Percentiles rank a stretch among this genome's conserved stretches.
Conservation (phyloP, 1,140 invertebrate species). For the Watersipora subatra region DNA sequence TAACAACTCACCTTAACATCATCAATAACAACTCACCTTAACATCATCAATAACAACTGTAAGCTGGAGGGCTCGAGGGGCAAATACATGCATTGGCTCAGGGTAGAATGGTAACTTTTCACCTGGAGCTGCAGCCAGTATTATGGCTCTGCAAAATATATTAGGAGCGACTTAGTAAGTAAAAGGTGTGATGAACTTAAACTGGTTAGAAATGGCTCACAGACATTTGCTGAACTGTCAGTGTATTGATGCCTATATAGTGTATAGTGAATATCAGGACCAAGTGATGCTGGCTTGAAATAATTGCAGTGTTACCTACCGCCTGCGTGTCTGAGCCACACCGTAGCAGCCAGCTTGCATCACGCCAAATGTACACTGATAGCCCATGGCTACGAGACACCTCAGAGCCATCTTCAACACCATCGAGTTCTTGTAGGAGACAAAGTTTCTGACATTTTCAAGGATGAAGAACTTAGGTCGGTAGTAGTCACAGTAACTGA, state of each 20-base stretch:
- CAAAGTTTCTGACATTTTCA: constrained; percentile 78
- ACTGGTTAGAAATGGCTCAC: no score
- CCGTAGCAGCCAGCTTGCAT: constrained; percentile 76
- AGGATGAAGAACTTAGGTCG: constrained; percentile 68
- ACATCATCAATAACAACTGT: constrained; percentile 62
- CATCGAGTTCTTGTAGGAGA: constrained; percentile 64
- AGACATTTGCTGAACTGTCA: no score
- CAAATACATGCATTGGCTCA: constrained; percentile 66
- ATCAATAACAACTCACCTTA: no score
- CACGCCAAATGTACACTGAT: constrained; percentile 73
- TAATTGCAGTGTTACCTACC: no score
- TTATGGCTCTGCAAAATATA: constrained; percentile 51
- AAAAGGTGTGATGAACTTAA: no score
- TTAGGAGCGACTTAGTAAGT: no score
- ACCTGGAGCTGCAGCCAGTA: constrained; percentile 69
- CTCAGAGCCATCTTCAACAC: constrained; percentile 66
- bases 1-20: no score
- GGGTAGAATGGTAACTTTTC: constrained; percentile 64
- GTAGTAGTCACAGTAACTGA: constrained; percentile 76
- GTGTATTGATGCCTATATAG: no score
- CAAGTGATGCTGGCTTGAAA: no score
- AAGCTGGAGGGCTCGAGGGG: constrained; percentile 54
- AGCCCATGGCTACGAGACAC: constrained; percentile 67
- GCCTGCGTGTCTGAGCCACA: constrained; percentile 63
- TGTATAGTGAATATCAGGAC: no score